These are phyloP conservation scores for Thaumetopoea pityocampa DNA, from an alignment of 1,140 invertebrate genomes.

Conservation along the genomic window DNA sequence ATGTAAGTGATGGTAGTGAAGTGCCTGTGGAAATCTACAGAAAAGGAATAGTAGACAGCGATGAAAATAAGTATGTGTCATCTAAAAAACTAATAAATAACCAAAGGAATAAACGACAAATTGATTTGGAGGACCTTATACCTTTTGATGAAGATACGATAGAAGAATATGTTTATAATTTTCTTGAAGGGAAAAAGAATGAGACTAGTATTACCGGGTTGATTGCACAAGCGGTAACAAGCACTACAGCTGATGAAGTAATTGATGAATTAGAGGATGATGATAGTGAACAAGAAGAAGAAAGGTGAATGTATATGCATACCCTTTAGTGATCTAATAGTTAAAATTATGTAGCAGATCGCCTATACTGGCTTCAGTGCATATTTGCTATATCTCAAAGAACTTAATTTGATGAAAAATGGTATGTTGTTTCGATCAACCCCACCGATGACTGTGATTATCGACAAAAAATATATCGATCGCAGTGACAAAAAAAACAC, in stretches of 20 bases:
- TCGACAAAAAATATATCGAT: no score
- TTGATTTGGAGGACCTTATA: constrained; percentile 52
- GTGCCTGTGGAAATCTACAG: constrained; percentile 74
- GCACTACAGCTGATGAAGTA: constrained; percentile 36
- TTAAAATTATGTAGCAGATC: constrained; percentile 32
- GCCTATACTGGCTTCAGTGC: constrained; percentile 34
- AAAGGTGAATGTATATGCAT: constrained; percentile 26
- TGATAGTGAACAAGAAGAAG: constrained; percentile 29
- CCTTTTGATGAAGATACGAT: constrained; percentile 60
- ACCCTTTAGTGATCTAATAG: constrained; percentile 21
- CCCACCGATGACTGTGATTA: constrained; percentile 6
- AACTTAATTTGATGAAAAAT: constrained; percentile 1
- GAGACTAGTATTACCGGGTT: constrained; percentile 52
- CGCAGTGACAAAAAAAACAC: no score
- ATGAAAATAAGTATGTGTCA: constrained; percentile 59
- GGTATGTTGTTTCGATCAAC: constrained; percentile 1
- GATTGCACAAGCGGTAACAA: constrained; percentile 53
- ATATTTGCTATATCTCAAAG: no score
- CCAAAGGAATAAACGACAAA: constrained; percentile 56
- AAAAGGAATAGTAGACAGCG: constrained; percentile 77
- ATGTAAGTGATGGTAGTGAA: constrained; percentile 72
- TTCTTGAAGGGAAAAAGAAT: constrained; percentile 52
- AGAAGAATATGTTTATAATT: constrained; percentile 58
- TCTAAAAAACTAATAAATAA: constrained; percentile 42
- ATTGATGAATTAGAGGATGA: constrained; percentile 45